Evolutionary conservation across 2,797 vertebrate species (phyloP), one percentile per base, ranked within the genome.

Genomic region (Hypotaenidia philippensis): DNA sequence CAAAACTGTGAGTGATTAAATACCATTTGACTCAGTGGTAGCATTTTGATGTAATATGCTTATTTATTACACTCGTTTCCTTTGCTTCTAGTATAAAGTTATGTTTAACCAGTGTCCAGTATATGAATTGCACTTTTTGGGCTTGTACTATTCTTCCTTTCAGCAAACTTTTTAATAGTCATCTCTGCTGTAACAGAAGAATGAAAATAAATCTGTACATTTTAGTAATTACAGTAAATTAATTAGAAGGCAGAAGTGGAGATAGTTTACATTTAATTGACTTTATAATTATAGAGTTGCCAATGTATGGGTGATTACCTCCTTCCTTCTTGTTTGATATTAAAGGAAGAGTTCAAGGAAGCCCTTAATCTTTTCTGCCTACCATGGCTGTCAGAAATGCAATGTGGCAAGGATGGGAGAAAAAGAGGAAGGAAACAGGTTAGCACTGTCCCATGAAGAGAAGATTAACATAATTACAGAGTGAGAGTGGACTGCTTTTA

Each of bases 281-380:
- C 85, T 95, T 94, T 65, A 63, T 79, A 95, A 97, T 95, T 90
- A 94, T 4, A 94, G 70, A 93, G 80, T 84, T 89, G 74, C 47
- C 77, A 79, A 17, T 45, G 55, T 82, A 87, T 15, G 8, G n/a
- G 26, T 86, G 40, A 92, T 94, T 94, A 79, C 52, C 59, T 90
- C 50, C 50, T 86, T 94, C 85, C 65, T 81, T 86, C 79, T 92
- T 78, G 49, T 71, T 86, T 10, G 2, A 76, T 79, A 94, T 87
- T 96, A 95, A 80, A 55, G 11, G 31, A 83, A 83, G 57, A 9
- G 63, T 50, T 88, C 44, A 82, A 66, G 90, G 74, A 93, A 87
- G 40, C 21, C 68, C 86, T 86, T 76, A 66, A 87, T 94, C 77
- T 89, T 82, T 83, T 74, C 56, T 79, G 41, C 56, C 55, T 89